phyloP scores from a whole-genome alignment of 2,888 invertebrate genomes.

The Electrophaes corylata region DNA sequence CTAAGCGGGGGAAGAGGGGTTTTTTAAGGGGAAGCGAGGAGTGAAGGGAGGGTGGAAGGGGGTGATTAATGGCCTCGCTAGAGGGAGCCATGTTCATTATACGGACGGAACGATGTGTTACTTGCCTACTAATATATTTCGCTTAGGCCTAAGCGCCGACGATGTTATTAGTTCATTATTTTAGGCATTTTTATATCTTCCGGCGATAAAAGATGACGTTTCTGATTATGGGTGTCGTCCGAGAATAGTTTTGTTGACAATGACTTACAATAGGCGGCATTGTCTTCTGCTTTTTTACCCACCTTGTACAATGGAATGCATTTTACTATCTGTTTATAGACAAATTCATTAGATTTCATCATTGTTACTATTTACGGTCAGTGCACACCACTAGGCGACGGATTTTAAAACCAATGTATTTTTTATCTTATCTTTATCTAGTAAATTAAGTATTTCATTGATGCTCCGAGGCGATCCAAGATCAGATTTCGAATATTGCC shows the following conservation, averaged over 20 bases:
- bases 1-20: constrained; percentile 71
- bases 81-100: constrained; percentile 84
- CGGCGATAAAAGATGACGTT: constrained; percentile 71
- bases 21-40: constrained; percentile 67
- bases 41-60: constrained; percentile 64
- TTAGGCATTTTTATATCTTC: constrained; percentile 78
- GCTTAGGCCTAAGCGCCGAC: constrained; percentile 64
- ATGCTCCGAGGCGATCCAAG: background rate
- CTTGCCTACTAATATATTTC: constrained; percentile 80
- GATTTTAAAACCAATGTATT: background rate
- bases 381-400: background rate
- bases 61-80: constrained; percentile 76
- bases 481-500: no score
- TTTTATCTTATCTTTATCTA: background rate
- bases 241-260: constrained; percentile 49
- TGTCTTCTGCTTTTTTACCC: constrained; percentile 19
- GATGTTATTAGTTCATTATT: constrained; percentile 78
- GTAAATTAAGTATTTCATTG: background rate
- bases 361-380: background rate
- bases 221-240: constrained; percentile 59
- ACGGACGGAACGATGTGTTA: constrained; percentile 80
- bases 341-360: background rate
- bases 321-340: background rate
- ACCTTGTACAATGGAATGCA: background rate
- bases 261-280: constrained; percentile 40